Conservation (phyloP, 2,888 invertebrate genomes). For the Agonopterix heracliana region DNA sequence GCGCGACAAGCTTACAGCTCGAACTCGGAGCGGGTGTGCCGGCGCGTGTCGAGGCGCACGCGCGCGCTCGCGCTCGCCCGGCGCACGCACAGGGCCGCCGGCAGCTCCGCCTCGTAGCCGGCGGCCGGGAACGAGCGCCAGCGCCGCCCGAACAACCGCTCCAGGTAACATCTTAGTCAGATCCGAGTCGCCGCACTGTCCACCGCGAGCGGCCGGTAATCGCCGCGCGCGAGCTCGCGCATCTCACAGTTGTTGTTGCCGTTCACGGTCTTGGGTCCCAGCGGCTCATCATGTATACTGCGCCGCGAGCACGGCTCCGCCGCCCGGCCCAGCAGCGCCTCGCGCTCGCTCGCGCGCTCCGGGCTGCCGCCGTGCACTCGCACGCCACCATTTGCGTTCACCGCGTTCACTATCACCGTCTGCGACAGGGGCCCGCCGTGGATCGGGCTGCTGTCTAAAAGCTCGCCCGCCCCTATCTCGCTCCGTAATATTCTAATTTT, state of each 20-base stretch:
- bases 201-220: slow-evolving; percentile 68
- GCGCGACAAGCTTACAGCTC: slow-evolving; percentile 47
- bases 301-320: slow-evolving; percentile 65
- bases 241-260: slow-evolving; percentile 88
- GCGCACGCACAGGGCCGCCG: slow-evolving; percentile 50
- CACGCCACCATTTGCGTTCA: slow-evolving; percentile 76
- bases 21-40: slow-evolving; percentile 71
- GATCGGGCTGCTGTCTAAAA: slow-evolving; percentile 61
- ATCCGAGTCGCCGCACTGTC: slow-evolving; percentile 77
- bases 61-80: slow-evolving; percentile 43
- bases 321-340: slow-evolving; percentile 71
- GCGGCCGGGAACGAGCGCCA: slow-evolving; percentile 71
- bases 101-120: slow-evolving; percentile 55
- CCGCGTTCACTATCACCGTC: slow-evolving; percentile 69
- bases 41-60: slow-evolving; percentile 64
- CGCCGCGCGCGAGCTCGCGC: slow-evolving; percentile 80
- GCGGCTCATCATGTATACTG: slow-evolving; percentile 59
- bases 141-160: slow-evolving; percentile 80
- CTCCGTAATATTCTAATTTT: slow-evolving; percentile 88
- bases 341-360: slow-evolving; percentile 75
- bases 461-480: slow-evolving; percentile 76
- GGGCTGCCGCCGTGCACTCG: slow-evolving; percentile 74
- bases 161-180: slow-evolving; percentile 86
- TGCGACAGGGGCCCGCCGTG: slow-evolving; percentile 69
- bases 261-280: slow-evolving; percentile 80